Evolutionary conservation across 92 coral and sea anemone species (phyloP).

Genomic region (Metridium senile): DNA sequence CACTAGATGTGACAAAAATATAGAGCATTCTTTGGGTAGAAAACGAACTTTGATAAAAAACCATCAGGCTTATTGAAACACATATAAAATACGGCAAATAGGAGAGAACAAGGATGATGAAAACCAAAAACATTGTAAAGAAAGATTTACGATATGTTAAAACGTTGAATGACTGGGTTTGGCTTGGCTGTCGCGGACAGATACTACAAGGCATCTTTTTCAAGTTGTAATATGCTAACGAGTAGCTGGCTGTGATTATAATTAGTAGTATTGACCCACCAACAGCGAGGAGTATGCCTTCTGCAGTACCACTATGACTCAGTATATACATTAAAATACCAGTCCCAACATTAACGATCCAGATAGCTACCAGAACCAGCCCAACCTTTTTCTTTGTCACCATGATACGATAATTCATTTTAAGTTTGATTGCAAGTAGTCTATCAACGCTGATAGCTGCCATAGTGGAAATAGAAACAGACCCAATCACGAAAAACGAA

Average conservation of each 20-base stretch:
- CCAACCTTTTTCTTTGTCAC: constrained; percentile 5
- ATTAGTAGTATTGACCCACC: background rate
- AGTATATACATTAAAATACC: too few species aligned
- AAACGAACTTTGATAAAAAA: background rate
- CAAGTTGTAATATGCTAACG: constrained; percentile 6
- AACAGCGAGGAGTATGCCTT: background rate
- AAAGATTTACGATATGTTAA: constrained; percentile 9
- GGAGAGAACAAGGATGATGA: background rate
- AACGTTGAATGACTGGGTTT: background rate
- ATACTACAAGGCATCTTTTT: background rate
- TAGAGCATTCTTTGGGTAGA: background rate
- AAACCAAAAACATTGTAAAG: constrained; percentile 1
- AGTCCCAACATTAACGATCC: background rate
- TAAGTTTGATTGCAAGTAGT: background rate
- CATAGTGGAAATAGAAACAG: background rate
- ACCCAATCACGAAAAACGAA: background rate
- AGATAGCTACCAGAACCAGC: background rate
- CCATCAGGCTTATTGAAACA: background rate
- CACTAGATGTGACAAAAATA: background rate
- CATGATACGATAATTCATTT: background rate
- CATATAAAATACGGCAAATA: constrained; percentile 10
- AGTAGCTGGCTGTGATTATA: background rate
- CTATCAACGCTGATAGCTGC: background rate
- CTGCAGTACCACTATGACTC: background rate
- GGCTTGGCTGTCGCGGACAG: background rate